phyloP scores from a whole-genome alignment of 92 coral and sea anemone genomes.

The Parazoanthus darwini region DNA sequence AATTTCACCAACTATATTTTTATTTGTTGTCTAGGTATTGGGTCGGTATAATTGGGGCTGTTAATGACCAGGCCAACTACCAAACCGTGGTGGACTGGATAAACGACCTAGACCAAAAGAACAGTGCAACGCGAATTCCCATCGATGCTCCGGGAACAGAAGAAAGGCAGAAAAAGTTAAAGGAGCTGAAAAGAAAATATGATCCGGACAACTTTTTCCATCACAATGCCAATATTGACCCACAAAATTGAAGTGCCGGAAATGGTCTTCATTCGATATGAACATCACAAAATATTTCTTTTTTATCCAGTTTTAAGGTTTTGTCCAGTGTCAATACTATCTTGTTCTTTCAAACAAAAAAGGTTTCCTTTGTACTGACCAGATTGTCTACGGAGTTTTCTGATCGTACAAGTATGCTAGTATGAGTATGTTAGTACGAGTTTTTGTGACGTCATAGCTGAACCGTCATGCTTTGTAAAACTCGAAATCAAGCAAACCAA shows the following conservation, averaged over 20 bases:
- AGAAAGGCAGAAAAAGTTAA: constrained; percentile 52
- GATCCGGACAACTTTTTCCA: constrained; percentile 86
- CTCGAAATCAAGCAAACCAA: too few species aligned
- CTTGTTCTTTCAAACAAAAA: too few species aligned
- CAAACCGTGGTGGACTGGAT: constrained; percentile 63
- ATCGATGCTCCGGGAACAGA: constrained; percentile 56
- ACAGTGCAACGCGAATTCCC: constrained; percentile 60
- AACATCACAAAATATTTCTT: too few species aligned
- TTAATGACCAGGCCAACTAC: constrained; percentile 21
- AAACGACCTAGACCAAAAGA: constrained; percentile 43
- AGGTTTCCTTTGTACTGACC: too few species aligned
- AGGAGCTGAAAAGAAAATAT: constrained; percentile 66
- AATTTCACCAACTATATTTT: not conserved
- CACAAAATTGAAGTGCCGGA: not conserved
- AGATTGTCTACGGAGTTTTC: too few species aligned
- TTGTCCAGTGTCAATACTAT: too few species aligned
- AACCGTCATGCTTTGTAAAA: too few species aligned
- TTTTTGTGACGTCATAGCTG: too few species aligned
- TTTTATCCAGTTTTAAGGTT: too few species aligned
- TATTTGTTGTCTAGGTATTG: constrained; percentile 55
- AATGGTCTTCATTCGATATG: too few species aligned
- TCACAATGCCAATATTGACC: constrained; percentile 72
- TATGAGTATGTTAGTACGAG: too few species aligned
- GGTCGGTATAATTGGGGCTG: constrained; percentile 63
- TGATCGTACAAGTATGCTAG: too few species aligned